Evolutionary conservation across 2,888 invertebrate genomes (phyloP).

Genomic region (Leucania comma): DNA sequence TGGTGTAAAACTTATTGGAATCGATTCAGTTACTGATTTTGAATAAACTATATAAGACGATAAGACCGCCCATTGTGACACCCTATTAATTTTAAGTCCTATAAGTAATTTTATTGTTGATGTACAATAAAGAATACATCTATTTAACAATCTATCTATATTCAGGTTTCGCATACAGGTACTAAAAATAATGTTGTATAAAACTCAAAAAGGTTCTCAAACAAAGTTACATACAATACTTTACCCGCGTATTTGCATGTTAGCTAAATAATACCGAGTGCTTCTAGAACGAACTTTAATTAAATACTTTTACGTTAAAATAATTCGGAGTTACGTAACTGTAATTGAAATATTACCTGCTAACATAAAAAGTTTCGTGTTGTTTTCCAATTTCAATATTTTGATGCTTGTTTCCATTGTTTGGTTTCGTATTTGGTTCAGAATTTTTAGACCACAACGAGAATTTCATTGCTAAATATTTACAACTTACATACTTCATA

Average conservation of each 20-base stretch:
- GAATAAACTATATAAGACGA: too few species aligned
- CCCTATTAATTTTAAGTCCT: too few species aligned
- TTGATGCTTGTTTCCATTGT: not conserved
- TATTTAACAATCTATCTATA: too few species aligned
- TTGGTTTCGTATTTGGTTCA: not conserved
- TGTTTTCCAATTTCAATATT: not conserved
- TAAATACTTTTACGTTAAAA: slow-evolving; percentile 10
- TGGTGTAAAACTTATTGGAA: too few species aligned
- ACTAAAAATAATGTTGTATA: too few species aligned
- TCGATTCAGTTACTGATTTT: too few species aligned
- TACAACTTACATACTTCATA: too few species aligned
- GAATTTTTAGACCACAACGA: not conserved
- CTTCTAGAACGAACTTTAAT: slow-evolving; percentile 8
- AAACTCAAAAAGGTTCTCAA: not conserved
- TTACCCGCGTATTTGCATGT: slow-evolving; percentile 15
- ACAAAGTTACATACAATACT: not conserved
- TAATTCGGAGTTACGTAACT: not conserved
- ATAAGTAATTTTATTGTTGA: too few species aligned
- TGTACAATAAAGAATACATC: too few species aligned
- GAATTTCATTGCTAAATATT: too few species aligned
- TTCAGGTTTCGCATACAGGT: too few species aligned
- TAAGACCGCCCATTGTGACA: too few species aligned
- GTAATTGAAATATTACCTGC: slow-evolving; percentile 18
- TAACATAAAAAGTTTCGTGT: not conserved
- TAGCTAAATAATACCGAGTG: slow-evolving; percentile 8